phyloP scores from a whole-genome alignment of 2,797 vertebrate species.

The Channa striata region DNA sequence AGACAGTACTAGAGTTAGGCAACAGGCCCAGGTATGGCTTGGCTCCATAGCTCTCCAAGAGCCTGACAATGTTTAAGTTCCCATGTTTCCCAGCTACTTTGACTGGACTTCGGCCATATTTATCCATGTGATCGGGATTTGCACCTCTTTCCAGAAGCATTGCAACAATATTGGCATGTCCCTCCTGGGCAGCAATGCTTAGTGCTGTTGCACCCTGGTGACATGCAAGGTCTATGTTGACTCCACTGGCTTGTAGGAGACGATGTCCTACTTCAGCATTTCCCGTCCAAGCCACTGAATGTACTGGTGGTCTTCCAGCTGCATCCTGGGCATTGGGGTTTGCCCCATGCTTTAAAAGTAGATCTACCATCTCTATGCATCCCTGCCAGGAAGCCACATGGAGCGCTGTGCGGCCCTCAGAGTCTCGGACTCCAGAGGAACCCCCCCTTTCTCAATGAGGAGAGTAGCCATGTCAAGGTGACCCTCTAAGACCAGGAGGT shows the following conservation, averaged over 20 bases:
- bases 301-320: conserved; percentile 84
- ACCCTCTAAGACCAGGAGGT: conserved; percentile 85
- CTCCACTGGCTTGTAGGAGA: conserved; percentile 73
- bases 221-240: conserved; percentile 82
- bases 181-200: conserved; percentile 87
- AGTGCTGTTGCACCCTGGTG: conserved; percentile 86
- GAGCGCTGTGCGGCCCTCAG: conserved; percentile 85
- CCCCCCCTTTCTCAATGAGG: conserved; percentile 84
- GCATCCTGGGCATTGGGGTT: conserved; percentile 83
- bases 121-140: conserved; percentile 82
- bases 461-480: conserved; percentile 77
- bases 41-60: conserved; percentile 83
- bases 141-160: conserved; percentile 85
- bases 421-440: conserved; percentile 84
- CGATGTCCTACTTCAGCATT: conserved; percentile 70
- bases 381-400: conserved; percentile 88
- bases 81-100: conserved; percentile 85
- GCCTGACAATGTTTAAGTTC: conserved; percentile 78
- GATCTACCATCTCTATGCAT: conserved; percentile 68
- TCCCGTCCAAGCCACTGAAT: conserved; percentile 87
- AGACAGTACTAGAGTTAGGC: conserved; percentile 64
- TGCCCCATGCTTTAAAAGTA: conserved; percentile 83
- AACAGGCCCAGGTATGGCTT: conserved; percentile 76
- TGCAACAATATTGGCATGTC: conserved; percentile 80
- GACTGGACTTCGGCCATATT: conserved; percentile 83